phyloP scores from a whole-genome alignment of 2,113 vertebrate species.

The Leuciscus idus region DNA sequence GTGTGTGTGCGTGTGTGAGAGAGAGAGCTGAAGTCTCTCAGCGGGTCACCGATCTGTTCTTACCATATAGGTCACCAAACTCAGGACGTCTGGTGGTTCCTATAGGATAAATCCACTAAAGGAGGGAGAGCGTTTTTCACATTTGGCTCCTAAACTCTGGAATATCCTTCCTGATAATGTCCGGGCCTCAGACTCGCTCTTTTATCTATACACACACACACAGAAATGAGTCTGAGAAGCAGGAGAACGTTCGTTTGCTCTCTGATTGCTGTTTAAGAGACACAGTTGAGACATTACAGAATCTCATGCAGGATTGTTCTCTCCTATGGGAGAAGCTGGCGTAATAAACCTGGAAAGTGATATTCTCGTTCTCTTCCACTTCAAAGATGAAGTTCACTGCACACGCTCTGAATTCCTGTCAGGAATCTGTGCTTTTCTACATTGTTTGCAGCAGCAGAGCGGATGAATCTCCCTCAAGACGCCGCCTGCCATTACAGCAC shows the following conservation, averaged over 20 bases:
- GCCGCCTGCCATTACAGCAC: not conserved
- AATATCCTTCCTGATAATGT: not conserved
- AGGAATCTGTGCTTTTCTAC: not conserved
- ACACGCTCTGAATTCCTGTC: not conserved
- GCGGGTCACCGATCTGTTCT: too few species aligned
- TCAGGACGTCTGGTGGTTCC: too few species aligned
- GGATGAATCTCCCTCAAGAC: not conserved
- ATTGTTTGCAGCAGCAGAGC: not conserved
- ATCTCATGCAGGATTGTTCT: not conserved
- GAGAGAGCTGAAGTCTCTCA: too few species aligned
- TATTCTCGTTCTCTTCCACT: not conserved
- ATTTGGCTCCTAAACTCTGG: not conserved
- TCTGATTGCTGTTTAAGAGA: not conserved
- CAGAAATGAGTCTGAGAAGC: too few species aligned
- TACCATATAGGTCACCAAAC: too few species aligned
- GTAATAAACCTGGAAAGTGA: not conserved
- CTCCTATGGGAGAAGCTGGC: not conserved
- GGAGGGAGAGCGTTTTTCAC: too few species aligned
- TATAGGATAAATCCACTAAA: too few species aligned
- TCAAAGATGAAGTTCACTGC: not conserved
- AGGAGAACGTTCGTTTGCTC: too few species aligned
- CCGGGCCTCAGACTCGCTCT: too few species aligned
- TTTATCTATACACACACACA: too few species aligned
- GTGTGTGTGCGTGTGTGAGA: too few species aligned
- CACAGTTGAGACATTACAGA: not conserved